Conservation (phyloP, 2,888 invertebrate genomes). For the Drosophila yooni region DNA sequence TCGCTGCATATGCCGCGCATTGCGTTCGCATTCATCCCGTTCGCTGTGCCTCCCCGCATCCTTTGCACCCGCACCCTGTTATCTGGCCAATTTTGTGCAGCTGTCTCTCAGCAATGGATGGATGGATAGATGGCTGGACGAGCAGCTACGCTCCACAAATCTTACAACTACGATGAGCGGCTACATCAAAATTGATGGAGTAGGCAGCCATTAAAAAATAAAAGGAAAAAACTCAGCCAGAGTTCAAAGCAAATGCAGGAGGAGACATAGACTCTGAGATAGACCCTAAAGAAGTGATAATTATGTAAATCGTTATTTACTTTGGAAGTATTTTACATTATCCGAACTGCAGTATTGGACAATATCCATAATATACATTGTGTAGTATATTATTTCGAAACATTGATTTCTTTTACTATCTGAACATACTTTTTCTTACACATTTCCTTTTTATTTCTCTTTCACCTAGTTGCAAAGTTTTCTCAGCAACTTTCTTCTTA, state of each 20-base stretch:
- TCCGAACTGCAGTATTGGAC: not conserved
- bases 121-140: constrained; percentile 29
- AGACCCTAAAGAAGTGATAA: not conserved
- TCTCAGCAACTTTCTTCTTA: not conserved
- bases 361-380: not conserved
- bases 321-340: not conserved
- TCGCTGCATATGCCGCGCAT: constrained; percentile 57
- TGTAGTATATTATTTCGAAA: not conserved
- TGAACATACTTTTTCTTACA: not conserved
- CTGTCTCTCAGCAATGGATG: constrained; percentile 61
- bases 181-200: constrained; percentile 53
- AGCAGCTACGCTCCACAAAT: constrained; percentile 47
- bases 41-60: not conserved
- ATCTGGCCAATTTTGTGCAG: constrained; percentile 54
- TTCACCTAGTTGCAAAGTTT: constrained; percentile 1
- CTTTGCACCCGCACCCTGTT: constrained; percentile 12
- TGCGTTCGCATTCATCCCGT: constrained; percentile 45
- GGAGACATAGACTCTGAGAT: not conserved
- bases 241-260: not conserved
- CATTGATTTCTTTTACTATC: not conserved
- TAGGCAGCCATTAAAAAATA: constrained; percentile 31
- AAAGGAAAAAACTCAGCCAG: constrained; percentile 4
- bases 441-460: not conserved
- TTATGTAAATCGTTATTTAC: not conserved
- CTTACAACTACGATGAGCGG: constrained; percentile 22